phyloP scores from a whole-genome alignment of 2,888 invertebrate genomes.

The Cylindroiulus punctatus region DNA sequence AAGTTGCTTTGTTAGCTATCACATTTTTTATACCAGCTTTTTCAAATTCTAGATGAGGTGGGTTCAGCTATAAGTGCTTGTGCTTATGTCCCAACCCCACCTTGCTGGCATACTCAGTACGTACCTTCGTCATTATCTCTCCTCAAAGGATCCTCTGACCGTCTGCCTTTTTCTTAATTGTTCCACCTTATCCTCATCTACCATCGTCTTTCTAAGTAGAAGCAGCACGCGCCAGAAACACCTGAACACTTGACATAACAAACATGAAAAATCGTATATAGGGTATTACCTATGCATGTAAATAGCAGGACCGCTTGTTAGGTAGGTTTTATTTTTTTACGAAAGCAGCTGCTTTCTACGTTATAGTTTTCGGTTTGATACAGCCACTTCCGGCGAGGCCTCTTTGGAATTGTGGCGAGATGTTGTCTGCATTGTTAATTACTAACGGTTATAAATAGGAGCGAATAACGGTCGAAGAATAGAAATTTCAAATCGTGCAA shows the following conservation, averaged over 20 bases:
- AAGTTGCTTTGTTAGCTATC: conserved; percentile 38
- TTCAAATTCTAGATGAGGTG: background rate
- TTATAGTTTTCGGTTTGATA: conserved; percentile 36
- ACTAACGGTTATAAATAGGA: conserved; percentile 40
- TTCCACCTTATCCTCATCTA: conserved; percentile 44
- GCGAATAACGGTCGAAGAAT: background rate
- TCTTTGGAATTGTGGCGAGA: background rate
- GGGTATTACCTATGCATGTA: conserved; percentile 45
- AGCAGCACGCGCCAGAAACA: conserved; percentile 38
- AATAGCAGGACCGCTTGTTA: conserved; percentile 35
- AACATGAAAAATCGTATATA: conserved; percentile 44
- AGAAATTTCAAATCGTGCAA: background rate
- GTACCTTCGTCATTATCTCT: conserved; percentile 21
- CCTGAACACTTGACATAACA: conserved; percentile 47
- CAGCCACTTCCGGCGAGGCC: background rate
- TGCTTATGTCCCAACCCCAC: background rate
- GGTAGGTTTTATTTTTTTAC: background rate
- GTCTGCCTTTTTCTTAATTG: conserved; percentile 46
- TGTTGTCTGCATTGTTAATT: conserved; percentile 34
- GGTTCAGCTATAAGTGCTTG: conserved; percentile 17
- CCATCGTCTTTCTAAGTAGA: conserved; percentile 39
- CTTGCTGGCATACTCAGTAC: conserved; percentile 25
- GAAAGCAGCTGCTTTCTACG: conserved; percentile 11
- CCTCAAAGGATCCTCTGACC: conserved; percentile 43
- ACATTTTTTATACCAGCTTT: background rate